Base-by-base conservation (phyloP, 1,140 invertebrate genomes). In the Nasonia longicornis region DNA sequence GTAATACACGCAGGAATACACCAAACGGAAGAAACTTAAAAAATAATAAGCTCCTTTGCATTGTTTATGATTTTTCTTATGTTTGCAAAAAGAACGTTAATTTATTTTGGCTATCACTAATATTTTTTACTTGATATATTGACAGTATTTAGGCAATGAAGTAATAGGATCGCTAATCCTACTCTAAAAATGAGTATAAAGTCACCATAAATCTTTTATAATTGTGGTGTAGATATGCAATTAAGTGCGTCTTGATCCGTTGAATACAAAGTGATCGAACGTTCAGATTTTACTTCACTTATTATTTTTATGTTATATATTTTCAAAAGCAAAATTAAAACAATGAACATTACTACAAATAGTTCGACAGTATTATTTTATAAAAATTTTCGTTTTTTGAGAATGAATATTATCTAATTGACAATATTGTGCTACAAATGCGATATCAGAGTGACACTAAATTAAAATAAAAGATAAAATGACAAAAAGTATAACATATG, bases 1-100 rank as follows among this genome's bases (percentile, higher is more conserved):
- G 64, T 79, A 81, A 82, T 71, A 63, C 74, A 80, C 29, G 52
- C 73, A 77, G n/a, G 72, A 75, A 75, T 80, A 35, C 73, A 76
- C n/a, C 73, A 70, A 76, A 76, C 48, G 26, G 58, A 76, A 76
- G n/a, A 38, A 38, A 67, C 35, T n/a, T 63, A 45, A 45, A 52
- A 80, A 66, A 45, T 74, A 66, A 74, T 14, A 67, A 74, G n/a
- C 31, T 58, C 26, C 29, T 52, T 38, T 74, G 66, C 16, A 58
- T 67, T 38, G 52, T 63, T 80, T 72, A 63, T 74, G 52, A 6
- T 58, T 58, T 58, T 58, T 58, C 52, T 58, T 58, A 48, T 48
- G 52, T 58, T 58, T 58, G 52, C 52, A 6, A 58, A 58, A n/a
- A 58, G 38, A 42, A 58, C 16, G 52, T 20, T 58, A 20, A 14